Evolutionary conservation across 2,888 invertebrate species (phyloP), one percentile per base, ranked within the genome.

Genomic region (Meghimatium bilineatum): DNA sequence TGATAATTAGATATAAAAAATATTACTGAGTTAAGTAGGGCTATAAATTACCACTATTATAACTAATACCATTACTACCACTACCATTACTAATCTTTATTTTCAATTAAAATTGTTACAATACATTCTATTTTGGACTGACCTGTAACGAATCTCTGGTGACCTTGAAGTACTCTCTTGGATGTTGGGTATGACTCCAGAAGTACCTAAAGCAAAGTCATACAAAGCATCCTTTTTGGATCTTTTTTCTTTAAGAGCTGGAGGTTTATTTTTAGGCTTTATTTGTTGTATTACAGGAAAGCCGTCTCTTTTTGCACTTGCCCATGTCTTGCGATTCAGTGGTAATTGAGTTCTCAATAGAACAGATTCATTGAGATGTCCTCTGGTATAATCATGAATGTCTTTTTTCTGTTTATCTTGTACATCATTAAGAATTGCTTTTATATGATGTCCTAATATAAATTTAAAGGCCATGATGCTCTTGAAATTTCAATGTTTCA

Each of bases 361-460:
- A 52, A 90, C 88, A 26, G 89, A 88, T 80, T 92, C 92, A 88
- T 93, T 93, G 36, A 93, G 87, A 85, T 93, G 92, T 38, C 93
- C 93, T 67, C 89, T 89, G 36, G 91, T 90, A 85, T 87, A 93
- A 71, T 90, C 90, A 82, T 88, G 84, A 34, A 92, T 91, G 83
- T 93, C 92, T 71, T 90, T 87, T 83, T 91, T 91, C 76, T 92
- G 92, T 63, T 90, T 90, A 23, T 80, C 87, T 66, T 91, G 90
- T 1, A 90, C 88, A 87, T 89, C 88, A 85, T 92, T 90, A 10
- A 93, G 88, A 17, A 92, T 86, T 67, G 89, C 86, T 29, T 88
- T 87, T 6, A 93, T 89, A 44, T 91, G 90, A 69, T 87, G 87
- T n/a, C 88, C 86, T 38, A 90, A 85, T n/a, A 90, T 86, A 85